These are phyloP conservation scores for Eudasyphora cyanicolor DNA, from an alignment of 2,888 invertebrate species.

Conservation along the genomic window DNA sequence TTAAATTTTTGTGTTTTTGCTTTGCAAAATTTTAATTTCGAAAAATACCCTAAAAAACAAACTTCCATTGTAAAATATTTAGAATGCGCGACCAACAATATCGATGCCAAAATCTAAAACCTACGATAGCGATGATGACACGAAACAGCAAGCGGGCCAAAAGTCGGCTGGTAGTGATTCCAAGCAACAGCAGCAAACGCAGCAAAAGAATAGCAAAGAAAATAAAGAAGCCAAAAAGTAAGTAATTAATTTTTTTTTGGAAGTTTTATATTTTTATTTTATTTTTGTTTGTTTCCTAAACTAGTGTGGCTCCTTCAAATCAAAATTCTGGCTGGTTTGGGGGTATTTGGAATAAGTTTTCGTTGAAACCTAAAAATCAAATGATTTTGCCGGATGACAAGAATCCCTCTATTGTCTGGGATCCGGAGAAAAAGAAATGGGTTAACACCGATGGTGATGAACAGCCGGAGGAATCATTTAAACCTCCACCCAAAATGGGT, in stretches of 20 bases:
- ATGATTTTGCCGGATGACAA: conserved; percentile 98
- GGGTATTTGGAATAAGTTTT: conserved; percentile 91
- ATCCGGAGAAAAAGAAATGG: conserved; percentile 92
- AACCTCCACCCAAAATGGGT: conserved; percentile 87
- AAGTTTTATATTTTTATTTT: conserved; percentile 1
- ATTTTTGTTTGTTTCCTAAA: not conserved
- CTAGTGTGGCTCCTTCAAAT: conserved; percentile 60
- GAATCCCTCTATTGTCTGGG: conserved; percentile 96
- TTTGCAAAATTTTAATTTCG: not conserved
- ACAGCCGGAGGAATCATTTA: conserved; percentile 79
- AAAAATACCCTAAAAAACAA: conserved; percentile 38
- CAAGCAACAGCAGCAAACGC: conserved; percentile 48
- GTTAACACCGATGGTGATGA: conserved; percentile 88
- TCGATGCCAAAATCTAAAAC: conserved; percentile 82
- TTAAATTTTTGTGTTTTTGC: not conserved
- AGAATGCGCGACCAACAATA: conserved; percentile 80
- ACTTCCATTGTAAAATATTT: conserved; percentile 66
- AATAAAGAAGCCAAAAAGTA: conserved; percentile 57
- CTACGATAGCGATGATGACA: conserved; percentile 75
- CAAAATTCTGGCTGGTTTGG: conserved; percentile 88
- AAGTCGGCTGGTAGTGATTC: conserved; percentile 51
- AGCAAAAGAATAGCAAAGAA: conserved; percentile 58
- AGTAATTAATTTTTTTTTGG: not conserved
- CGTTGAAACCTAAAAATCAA: conserved; percentile 93
- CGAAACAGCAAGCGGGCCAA: conserved; percentile 51